phyloP scores from a whole-genome alignment of 1,140 invertebrate genomes.

The Pristionchus pacificus region DNA sequence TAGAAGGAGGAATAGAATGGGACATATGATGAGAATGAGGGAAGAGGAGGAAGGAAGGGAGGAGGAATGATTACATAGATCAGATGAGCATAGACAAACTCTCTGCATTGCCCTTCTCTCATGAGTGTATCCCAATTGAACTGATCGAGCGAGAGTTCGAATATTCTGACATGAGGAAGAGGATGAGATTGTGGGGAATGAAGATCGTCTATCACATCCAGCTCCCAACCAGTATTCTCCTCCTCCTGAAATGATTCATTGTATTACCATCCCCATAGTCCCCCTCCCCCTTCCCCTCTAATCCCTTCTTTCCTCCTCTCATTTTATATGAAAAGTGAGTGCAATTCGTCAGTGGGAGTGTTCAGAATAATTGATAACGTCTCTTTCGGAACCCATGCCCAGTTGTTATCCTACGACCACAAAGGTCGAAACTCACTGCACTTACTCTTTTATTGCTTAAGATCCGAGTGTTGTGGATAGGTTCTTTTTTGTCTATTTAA shows the following conservation, averaged over 20 bases:
- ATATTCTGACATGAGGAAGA: constrained; percentile 27
- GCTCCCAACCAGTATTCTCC: constrained; percentile 35
- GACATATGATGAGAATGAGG: not conserved
- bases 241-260: constrained; percentile 17
- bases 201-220: constrained; percentile 30
- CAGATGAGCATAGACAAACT: constrained; percentile 30
- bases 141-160: constrained; percentile 28
- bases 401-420: too few relatives aligned
- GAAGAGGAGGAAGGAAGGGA: not conserved
- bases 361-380: too few relatives aligned
- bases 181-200: constrained; percentile 24
- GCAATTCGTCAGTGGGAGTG: too few relatives aligned
- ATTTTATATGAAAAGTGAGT: too few relatives aligned
- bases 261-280: not conserved
- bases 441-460: too few relatives aligned
- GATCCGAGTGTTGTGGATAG: too few relatives aligned
- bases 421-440: too few relatives aligned
- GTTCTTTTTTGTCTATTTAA: too few relatives aligned
- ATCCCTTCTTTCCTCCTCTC: too few relatives aligned
- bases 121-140: constrained; percentile 32
- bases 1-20: too few relatives aligned
- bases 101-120: constrained; percentile 34
- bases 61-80: constrained; percentile 15
- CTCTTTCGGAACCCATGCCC: too few relatives aligned
- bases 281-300: too few relatives aligned